Conservation (phyloP, 2,113 vertebrate species). For the Crotalus viridis region DNA sequence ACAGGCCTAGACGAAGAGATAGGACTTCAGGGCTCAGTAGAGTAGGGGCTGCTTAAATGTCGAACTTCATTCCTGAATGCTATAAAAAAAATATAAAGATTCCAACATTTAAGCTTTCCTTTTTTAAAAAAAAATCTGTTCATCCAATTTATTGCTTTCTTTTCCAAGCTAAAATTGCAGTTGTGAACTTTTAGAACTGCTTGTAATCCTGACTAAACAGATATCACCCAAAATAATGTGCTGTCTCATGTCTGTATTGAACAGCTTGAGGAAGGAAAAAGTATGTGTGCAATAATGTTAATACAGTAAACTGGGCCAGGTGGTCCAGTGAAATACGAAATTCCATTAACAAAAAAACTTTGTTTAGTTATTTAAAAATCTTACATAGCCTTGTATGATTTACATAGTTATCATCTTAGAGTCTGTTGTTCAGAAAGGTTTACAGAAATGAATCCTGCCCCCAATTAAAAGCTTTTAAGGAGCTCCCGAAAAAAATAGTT, state of each 20-base stretch:
- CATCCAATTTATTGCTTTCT: neutral
- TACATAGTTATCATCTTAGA: neutral
- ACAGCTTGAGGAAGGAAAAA: neutral
- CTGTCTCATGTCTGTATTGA: neutral
- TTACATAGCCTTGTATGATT: neutral
- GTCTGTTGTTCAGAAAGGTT: neutral
- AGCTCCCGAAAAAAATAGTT: neutral
- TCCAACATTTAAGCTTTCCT: neutral
- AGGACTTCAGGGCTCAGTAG: neutral
- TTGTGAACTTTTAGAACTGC: neutral
- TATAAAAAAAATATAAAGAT: neutral
- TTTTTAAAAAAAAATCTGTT: neutral
- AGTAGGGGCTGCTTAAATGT: neutral
- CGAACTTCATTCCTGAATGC: neutral
- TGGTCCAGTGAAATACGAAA: neutral
- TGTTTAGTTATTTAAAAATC: neutral
- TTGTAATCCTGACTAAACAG: neutral
- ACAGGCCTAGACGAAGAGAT: neutral
- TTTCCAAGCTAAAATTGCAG: neutral
- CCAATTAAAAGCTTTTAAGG: neutral
- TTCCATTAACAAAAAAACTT: neutral
- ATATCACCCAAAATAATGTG: neutral
- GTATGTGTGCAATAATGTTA: neutral
- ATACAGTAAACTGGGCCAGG: neutral
- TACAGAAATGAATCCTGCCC: neutral